phyloP scores from a whole-genome alignment of 2,888 invertebrate genomes.

The Choreutis nemorana region DNA sequence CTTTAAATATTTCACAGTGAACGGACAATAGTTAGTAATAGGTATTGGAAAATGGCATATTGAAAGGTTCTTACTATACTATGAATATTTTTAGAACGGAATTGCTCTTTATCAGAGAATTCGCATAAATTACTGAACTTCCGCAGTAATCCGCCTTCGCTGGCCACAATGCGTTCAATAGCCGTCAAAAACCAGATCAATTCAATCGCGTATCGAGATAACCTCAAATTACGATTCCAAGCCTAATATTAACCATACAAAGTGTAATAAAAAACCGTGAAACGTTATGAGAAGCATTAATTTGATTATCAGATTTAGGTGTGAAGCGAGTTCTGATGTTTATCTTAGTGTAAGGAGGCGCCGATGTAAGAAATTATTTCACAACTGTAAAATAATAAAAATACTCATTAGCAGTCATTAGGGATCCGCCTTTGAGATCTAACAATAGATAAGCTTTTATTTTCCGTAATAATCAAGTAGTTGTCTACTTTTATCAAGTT shows the following conservation, averaged over 20 bases:
- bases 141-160: conserved; percentile 16
- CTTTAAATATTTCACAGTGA: no score
- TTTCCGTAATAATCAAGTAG: conserved; percentile 41
- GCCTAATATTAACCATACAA: conserved; percentile 51
- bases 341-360: conserved; percentile 64
- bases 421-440: conserved; percentile 53
- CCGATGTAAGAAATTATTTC: conserved; percentile 63
- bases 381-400: conserved; percentile 64
- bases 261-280: conserved; percentile 63
- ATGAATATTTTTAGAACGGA: no score
- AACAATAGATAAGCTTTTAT: conserved; percentile 49
- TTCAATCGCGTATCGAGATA: conserved; percentile 56
- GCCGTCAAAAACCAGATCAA: conserved; percentile 40
- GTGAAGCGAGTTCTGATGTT: conserved; percentile 65
- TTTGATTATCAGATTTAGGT: conserved; percentile 66
- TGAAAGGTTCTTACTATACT: no score
- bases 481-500: conserved; percentile 1
- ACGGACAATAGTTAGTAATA: no score
- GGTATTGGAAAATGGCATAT: no score
- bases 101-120: background rate
- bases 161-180: conserved; percentile 16
- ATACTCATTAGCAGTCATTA: conserved; percentile 64
- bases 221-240: conserved; percentile 54
- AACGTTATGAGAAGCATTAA: conserved; percentile 62
- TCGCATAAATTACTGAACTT: conserved; percentile 19